Percentiles rank a stretch among this genome's conserved stretches.
Conservation (phyloP, 2,888 invertebrate species). For the Ochropacha duplaris region DNA sequence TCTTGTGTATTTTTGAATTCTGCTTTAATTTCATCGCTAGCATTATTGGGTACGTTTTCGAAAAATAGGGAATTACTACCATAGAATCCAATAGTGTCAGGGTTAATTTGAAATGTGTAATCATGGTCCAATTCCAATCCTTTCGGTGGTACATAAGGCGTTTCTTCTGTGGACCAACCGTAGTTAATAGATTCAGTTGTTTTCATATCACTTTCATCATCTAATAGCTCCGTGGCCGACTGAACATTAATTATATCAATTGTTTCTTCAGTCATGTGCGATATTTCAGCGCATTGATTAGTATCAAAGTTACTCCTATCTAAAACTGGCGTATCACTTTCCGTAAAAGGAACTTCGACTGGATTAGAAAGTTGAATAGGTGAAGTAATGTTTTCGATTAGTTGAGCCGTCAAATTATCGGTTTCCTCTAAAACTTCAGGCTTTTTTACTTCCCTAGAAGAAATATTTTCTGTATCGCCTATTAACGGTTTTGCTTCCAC, state of each 20-base stretch:
- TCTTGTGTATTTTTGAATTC: constrained; percentile 57
- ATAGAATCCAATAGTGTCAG: constrained; percentile 47
- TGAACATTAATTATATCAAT: constrained; percentile 63
- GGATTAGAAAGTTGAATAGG: constrained; percentile 69
- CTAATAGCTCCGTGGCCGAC: constrained; percentile 54
- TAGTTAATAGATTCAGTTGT: constrained; percentile 33
- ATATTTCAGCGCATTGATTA: constrained; percentile 52
- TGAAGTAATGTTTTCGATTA: constrained; percentile 72
- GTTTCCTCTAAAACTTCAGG: constrained; percentile 45
- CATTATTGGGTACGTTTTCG: constrained; percentile 56
- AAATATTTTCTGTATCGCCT: constrained; percentile 26
- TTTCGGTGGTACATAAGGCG: constrained; percentile 15
- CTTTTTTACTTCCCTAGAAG: constrained; percentile 62
- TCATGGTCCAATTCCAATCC: constrained; percentile 28
- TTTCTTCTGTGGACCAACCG: constrained; percentile 51
- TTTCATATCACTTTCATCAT: constrained; percentile 33
- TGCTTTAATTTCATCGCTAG: constrained; percentile 67
- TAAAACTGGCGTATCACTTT: constrained; percentile 24
- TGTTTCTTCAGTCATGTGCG: constrained; percentile 63
- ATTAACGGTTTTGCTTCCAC: constrained; percentile 16
- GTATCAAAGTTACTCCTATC: constrained; percentile 37
- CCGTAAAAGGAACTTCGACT: constrained; percentile 56
- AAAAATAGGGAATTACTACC: constrained; percentile 52
- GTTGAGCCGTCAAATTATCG: constrained; percentile 61
- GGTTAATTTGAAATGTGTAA: constrained; percentile 44